A percentile compares a stretch with the other conserved stretches of the same genome.
These are phyloP conservation scores for Bhutanitis thaidina DNA, from an alignment of 2,888 invertebrate genomes.

Conservation along the genomic window DNA sequence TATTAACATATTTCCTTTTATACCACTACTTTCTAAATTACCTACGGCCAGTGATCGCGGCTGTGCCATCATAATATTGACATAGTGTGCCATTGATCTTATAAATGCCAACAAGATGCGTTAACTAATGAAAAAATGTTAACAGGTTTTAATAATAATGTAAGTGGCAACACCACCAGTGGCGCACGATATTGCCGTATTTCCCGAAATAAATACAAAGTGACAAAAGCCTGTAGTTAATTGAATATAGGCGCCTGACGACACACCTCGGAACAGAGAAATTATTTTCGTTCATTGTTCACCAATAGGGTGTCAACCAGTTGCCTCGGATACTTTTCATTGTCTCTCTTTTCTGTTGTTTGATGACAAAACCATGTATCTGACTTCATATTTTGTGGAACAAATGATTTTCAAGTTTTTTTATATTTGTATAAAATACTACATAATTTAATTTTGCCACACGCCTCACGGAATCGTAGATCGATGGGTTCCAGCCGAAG, in stretches of 20 bases:
- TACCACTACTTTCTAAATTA: too few relatives aligned
- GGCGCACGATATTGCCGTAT: neutral
- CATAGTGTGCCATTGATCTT: too few relatives aligned
- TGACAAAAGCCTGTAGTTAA: conserved; percentile 8
- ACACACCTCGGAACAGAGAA: neutral
- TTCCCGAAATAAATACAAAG: conserved; percentile 2
- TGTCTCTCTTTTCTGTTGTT: conserved; percentile 4
- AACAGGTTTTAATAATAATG: neutral
- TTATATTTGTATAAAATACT: too few relatives aligned
- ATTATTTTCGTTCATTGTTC: conserved; percentile 8
- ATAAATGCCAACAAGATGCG: too few relatives aligned
- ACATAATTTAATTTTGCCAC: too few relatives aligned
- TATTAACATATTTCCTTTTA: too few relatives aligned
- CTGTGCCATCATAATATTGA: too few relatives aligned
- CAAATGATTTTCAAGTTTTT: too few relatives aligned
- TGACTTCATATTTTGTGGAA: neutral
- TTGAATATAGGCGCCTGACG: conserved; percentile 3
- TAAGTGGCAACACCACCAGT: neutral
- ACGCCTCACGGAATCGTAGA: too few relatives aligned
- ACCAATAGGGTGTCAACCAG: neutral
- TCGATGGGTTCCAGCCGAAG: too few relatives aligned
- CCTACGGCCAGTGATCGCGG: too few relatives aligned
- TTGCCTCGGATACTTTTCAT: conserved; percentile 12
- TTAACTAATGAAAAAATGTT: neutral
- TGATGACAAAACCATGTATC: neutral